A percentile compares a stretch with the other conserved stretches of the same genome.
Conservation (phyloP, 1,140 invertebrate genomes). For the Coptotermes formosanus region DNA sequence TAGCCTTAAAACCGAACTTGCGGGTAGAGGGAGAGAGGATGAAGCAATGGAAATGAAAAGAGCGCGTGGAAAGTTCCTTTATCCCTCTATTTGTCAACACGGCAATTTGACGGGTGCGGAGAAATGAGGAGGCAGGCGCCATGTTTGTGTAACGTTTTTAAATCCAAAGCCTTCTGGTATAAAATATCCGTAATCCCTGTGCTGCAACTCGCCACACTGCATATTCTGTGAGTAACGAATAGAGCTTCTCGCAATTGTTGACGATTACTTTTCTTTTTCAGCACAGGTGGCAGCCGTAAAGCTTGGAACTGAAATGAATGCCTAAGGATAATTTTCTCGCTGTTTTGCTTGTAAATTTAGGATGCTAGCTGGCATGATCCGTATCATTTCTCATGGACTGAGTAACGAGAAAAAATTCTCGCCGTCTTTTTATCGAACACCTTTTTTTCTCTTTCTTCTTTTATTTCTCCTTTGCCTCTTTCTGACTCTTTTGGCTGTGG, state of each 20-base stretch:
- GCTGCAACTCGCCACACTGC: neutral
- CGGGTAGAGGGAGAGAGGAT: neutral
- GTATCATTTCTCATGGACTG: slow-evolving; percentile 1
- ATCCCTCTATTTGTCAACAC: slow-evolving; percentile 15
- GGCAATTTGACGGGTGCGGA: slow-evolving; percentile 16
- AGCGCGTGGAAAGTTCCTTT: slow-evolving; percentile 17
- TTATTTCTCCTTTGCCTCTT: neutral
- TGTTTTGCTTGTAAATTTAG: slow-evolving; percentile 19
- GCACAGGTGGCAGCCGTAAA: neutral
- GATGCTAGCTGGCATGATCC: neutral
- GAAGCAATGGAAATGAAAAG: neutral
- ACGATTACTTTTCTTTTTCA: slow-evolving; percentile 11
- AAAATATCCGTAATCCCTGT: neutral
- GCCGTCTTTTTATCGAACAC: neutral
- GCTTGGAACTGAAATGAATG: slow-evolving; percentile 6
- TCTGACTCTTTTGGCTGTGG: neutral
- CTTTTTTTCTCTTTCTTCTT: neutral
- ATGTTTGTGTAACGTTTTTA: slow-evolving; percentile 13
- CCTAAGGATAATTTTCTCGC: slow-evolving; percentile 7
- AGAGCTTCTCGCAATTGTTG: neutral
- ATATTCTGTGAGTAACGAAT: slow-evolving; percentile 8
- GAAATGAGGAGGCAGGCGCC: slow-evolving; percentile 6
- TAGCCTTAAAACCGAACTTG: neutral
- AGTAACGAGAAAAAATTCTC: neutral
- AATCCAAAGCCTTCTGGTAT: neutral